A percentile compares a stretch with the other conserved stretches of the same genome.
Conservation (phyloP, 2,888 invertebrate species). For the Athripsodes cinereus region DNA sequence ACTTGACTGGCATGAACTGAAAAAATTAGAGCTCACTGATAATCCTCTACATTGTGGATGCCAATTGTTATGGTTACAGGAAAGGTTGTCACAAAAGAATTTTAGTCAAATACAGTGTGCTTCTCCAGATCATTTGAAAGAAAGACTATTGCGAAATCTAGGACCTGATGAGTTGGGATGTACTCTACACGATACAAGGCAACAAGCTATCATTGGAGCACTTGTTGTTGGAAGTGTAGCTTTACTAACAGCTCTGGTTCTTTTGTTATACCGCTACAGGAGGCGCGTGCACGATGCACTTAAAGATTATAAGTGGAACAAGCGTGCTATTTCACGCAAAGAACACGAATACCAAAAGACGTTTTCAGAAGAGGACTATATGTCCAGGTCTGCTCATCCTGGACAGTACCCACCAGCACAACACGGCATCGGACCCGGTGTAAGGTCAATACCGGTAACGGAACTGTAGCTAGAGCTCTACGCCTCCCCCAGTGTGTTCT, state of each 20-base stretch:
- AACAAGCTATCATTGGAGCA: constrained; percentile 74
- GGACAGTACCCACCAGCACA: constrained; percentile 49
- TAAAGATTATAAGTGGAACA: constrained; percentile 78
- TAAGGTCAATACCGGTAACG: constrained; percentile 75
- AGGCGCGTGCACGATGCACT: constrained; percentile 74
- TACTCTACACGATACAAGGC: constrained; percentile 69
- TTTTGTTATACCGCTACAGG: constrained; percentile 73
- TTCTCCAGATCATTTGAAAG: constrained; percentile 65
- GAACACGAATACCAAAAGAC: constrained; percentile 88
- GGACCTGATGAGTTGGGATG: constrained; percentile 76
- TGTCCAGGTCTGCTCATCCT: constrained; percentile 59
- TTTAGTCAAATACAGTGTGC: constrained; percentile 68
- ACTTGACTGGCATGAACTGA: constrained; percentile 72
- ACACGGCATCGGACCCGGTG: constrained; percentile 47
- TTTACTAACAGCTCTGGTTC: constrained; percentile 61
- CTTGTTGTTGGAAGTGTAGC: constrained; percentile 69
- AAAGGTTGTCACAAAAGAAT: constrained; percentile 62
- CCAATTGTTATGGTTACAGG: constrained; percentile 71
- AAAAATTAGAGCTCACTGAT: constrained; percentile 70
- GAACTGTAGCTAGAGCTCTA: constrained; percentile 95
- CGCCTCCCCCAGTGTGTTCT: constrained; percentile 80
- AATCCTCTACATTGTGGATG: constrained; percentile 81
- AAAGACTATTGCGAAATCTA: constrained; percentile 60
- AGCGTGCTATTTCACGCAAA: constrained; percentile 64
- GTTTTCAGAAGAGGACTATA: constrained; percentile 82